Evolutionary conservation across 1,140 invertebrate genomes (phyloP).

Genomic region (Delia radicum): DNA sequence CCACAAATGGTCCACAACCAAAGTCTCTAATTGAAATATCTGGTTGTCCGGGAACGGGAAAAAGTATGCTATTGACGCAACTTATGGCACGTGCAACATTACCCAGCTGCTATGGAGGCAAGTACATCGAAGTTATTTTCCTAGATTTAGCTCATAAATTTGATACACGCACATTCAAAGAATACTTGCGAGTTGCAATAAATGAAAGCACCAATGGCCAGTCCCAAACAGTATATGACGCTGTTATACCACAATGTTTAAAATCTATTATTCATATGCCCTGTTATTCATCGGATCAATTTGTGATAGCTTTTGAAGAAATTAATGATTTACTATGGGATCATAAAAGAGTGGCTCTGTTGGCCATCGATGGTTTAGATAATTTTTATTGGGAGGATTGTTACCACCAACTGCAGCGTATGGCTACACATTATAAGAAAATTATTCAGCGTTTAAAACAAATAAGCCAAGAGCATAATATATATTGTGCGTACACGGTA

Average conservation of each 20-base stretch:
- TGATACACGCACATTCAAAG: background rate
- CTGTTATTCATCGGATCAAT: slow-evolving; percentile 25
- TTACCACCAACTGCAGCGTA: slow-evolving; percentile 5
- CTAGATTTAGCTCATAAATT: slow-evolving; percentile 29
- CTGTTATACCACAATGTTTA: background rate
- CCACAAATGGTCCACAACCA: background rate
- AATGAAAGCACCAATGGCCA: background rate
- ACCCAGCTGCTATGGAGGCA: slow-evolving; percentile 23
- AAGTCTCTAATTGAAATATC: slow-evolving; percentile 28
- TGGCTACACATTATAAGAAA: slow-evolving; percentile 23
- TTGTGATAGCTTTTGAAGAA: slow-evolving; percentile 24
- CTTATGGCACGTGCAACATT: slow-evolving; percentile 20
- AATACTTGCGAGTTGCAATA: background rate
- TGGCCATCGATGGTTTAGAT: slow-evolving; percentile 29
- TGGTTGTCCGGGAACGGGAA: slow-evolving; percentile 20
- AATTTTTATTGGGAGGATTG: slow-evolving; percentile 31
- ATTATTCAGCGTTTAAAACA: slow-evolving; percentile 7
- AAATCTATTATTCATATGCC: slow-evolving; percentile 20
- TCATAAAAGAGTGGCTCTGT: slow-evolving; percentile 12
- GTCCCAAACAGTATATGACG: background rate
- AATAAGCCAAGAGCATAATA: slow-evolving; percentile 26
- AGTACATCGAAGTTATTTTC: slow-evolving; percentile 25
- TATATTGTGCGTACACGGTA: slow-evolving; percentile 29
- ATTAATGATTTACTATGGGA: slow-evolving; percentile 20
- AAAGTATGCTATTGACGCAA: slow-evolving; percentile 15